These are phyloP conservation scores for Brachyrhaphis roseni DNA, from an alignment of 2,797 vertebrate species.

Conservation along the genomic window DNA sequence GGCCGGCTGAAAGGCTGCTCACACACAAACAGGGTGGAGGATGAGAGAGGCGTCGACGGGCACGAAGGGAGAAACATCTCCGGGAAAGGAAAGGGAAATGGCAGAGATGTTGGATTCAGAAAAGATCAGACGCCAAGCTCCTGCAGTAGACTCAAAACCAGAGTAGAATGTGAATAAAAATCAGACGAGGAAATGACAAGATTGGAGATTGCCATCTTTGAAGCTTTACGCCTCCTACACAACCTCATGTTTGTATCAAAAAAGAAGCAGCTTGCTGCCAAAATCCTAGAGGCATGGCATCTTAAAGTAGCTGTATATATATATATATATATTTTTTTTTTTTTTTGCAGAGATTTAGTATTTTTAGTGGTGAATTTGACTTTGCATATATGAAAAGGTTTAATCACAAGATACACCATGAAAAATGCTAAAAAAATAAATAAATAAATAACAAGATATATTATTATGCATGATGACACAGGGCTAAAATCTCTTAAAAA, in stretches of 20 bases:
- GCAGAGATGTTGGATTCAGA: conserved; percentile 14
- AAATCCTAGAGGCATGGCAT: neutral
- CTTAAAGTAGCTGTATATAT: neutral
- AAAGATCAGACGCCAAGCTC: conserved; percentile 46
- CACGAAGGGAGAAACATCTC: conserved; percentile 41
- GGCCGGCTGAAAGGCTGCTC: conserved; percentile 73
- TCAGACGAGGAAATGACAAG: conserved; percentile 30
- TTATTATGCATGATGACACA: neutral
- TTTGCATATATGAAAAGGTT: neutral
- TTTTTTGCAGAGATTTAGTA: neutral
- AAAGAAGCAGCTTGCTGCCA: neutral
- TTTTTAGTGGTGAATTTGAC: neutral
- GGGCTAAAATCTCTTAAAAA: neutral
- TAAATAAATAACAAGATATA: neutral
- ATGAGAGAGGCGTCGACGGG: conserved; percentile 35
- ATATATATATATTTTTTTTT: too few relatives aligned
- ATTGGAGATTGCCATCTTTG: conserved; percentile 11
- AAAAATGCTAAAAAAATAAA: neutral
- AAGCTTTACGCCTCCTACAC: conserved; percentile 11
- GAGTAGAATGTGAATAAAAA: conserved; percentile 42
- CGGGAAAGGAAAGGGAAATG: conserved; percentile 36
- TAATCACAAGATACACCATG: neutral
- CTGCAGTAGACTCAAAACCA: conserved; percentile 19
- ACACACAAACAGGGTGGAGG: conserved; percentile 61
- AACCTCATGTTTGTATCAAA: conserved; percentile 12